Percentiles rank a stretch among this genome's conserved stretches.
Conservation (phyloP, 2,797 vertebrate genomes). For the Arnoldichthys spilopterus region DNA sequence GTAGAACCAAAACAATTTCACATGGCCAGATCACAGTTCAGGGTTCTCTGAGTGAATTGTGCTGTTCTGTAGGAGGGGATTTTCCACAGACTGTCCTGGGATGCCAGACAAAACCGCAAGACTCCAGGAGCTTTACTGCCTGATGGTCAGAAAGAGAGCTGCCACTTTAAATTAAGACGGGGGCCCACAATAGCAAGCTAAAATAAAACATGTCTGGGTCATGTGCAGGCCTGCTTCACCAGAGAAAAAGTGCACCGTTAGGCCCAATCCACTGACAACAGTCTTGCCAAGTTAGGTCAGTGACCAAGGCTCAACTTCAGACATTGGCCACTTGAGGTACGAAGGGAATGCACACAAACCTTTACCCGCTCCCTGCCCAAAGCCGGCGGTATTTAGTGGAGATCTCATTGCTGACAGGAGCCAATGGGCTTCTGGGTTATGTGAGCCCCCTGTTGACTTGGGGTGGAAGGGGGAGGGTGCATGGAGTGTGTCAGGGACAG, state of each 20-base stretch:
- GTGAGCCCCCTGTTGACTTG: slow-evolving; percentile 43
- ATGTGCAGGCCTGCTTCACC: slow-evolving; percentile 16
- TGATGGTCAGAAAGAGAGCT: slow-evolving; percentile 51
- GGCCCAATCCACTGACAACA: slow-evolving; percentile 32
- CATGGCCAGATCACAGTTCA: slow-evolving; percentile 35
- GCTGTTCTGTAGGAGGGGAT: slow-evolving; percentile 44
- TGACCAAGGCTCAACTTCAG: slow-evolving; percentile 17
- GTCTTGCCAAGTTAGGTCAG: neutral
- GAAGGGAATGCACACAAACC: slow-evolving; percentile 22
- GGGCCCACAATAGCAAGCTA: slow-evolving; percentile 38
- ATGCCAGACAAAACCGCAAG: slow-evolving; percentile 51
- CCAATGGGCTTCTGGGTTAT: slow-evolving; percentile 35
- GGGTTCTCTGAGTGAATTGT: slow-evolving; percentile 22
- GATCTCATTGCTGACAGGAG: slow-evolving; percentile 41
- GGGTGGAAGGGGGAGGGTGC: neutral
- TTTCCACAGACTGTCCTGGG: slow-evolving; percentile 48
- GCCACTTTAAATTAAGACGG: slow-evolving; percentile 53
- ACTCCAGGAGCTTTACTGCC: slow-evolving; percentile 33
- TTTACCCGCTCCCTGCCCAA: neutral
- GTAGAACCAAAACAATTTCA: slow-evolving; percentile 18
- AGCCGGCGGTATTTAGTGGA: slow-evolving; percentile 37
- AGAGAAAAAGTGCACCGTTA: slow-evolving; percentile 51
- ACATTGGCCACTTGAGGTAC: slow-evolving; percentile 1
- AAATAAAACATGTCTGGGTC: slow-evolving; percentile 51
- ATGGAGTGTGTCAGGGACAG: slow-evolving; percentile 39